These are phyloP conservation scores for Standfussiana lucernea DNA, from an alignment of 2,888 invertebrate species.

Conservation along the genomic window DNA sequence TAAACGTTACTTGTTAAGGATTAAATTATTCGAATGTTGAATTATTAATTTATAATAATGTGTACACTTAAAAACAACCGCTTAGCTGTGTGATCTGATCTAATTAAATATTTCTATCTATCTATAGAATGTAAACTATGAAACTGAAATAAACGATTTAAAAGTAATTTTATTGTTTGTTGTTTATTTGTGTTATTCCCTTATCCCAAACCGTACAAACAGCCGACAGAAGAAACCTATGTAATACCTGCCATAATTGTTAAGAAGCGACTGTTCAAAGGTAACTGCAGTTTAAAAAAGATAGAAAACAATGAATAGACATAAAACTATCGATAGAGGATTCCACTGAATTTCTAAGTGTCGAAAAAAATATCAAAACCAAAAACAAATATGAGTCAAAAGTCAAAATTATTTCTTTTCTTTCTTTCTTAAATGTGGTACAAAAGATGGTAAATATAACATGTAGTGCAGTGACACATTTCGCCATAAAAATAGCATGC, in stretches of 20 bases:
- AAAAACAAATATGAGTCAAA: too few species aligned
- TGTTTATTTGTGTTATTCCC: constrained; percentile 76
- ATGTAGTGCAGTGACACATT: too few species aligned
- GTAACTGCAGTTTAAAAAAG: too few species aligned
- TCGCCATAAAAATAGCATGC: too few species aligned
- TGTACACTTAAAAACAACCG: constrained; percentile 86
- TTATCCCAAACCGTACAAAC: not conserved
- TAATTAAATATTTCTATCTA: constrained; percentile 87
- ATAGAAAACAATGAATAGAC: too few species aligned
- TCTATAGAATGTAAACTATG: constrained; percentile 89
- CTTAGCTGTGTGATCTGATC: constrained; percentile 90
- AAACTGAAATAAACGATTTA: constrained; percentile 88
- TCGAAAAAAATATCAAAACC: too few species aligned
- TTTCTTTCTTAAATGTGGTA: too few species aligned
- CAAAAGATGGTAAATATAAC: too few species aligned
- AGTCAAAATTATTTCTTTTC: too few species aligned
- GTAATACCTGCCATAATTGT: not conserved
- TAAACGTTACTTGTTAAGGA: constrained; percentile 87
- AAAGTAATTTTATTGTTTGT: constrained; percentile 84
- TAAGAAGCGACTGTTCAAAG: too few species aligned
- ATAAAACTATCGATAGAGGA: too few species aligned
- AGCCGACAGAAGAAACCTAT: not conserved
- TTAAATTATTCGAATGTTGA: constrained; percentile 89
- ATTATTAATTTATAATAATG: constrained; percentile 87
- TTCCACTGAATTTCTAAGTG: too few species aligned